phyloP scores from a whole-genome alignment of 2,113 vertebrate genomes.

The Cephalopterus ornatus region DNA sequence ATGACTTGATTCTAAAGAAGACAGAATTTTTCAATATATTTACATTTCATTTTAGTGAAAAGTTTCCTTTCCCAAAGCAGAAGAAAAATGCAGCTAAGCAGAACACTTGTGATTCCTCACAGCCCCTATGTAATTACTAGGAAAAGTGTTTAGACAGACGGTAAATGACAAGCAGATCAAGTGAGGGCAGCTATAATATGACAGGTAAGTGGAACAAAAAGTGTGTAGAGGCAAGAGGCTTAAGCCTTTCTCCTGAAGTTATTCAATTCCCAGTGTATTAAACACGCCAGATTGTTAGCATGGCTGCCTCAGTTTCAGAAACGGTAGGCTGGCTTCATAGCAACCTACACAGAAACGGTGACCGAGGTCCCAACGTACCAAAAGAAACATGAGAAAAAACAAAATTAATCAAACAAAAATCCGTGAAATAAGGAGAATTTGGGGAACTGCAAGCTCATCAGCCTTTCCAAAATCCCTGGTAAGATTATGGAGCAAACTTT shows the following conservation, averaged over 20 bases:
- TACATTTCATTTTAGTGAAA: not conserved
- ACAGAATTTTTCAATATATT: not conserved
- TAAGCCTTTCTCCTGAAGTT: not conserved
- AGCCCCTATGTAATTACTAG: not conserved
- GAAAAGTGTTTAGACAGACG: not conserved
- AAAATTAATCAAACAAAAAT: not conserved
- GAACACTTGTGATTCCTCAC: not conserved
- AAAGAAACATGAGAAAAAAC: not conserved
- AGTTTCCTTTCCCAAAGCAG: not conserved
- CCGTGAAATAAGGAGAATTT: not conserved
- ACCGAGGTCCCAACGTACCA: not conserved
- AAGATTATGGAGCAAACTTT: not conserved
- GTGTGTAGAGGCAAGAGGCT: not conserved
- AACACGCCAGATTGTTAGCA: not conserved
- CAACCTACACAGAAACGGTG: not conserved
- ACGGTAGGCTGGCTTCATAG: not conserved
- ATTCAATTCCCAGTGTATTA: not conserved
- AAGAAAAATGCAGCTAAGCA: not conserved
- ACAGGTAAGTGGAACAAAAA: conserved; percentile 2
- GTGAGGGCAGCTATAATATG: not conserved
- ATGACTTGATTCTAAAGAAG: not conserved
- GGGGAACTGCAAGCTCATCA: not conserved
- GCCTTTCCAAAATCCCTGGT: not conserved
- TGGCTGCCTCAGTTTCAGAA: not conserved
- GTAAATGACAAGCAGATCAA: not conserved